A percentile compares a stretch with the other conserved stretches of the same genome.
These are phyloP conservation scores for Platycercus adscitus DNA, from an alignment of 2,113 vertebrate genomes.

Conservation along the genomic window DNA sequence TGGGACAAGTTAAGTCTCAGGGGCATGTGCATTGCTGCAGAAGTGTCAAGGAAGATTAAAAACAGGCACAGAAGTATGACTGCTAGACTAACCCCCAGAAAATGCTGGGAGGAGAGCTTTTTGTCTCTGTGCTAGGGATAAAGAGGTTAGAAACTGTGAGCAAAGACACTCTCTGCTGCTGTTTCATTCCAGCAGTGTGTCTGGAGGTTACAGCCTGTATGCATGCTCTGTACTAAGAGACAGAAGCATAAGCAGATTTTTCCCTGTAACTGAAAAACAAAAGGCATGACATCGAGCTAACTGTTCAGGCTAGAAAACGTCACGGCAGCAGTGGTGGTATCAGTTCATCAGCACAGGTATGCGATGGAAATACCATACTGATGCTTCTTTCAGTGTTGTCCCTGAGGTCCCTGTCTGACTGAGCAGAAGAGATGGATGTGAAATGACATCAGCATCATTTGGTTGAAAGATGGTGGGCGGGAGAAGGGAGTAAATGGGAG, in stretches of 20 bases:
- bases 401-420: not conserved
- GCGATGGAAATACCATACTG: accelerated
- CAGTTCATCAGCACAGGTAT: not conserved
- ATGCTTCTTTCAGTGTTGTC: not conserved
- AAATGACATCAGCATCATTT: not conserved
- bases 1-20: conserved; percentile 18
- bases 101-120: not conserved
- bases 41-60: conserved; percentile 48
- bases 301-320: not conserved
- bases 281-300: not conserved
- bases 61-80: conserved; percentile 1
- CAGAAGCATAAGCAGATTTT: not conserved
- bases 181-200: not conserved
- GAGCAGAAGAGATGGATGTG: not conserved
- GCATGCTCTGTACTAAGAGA: not conserved
- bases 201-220: not conserved
- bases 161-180: not conserved
- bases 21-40: not conserved
- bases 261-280: not conserved
- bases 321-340: accelerated
- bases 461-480: not conserved
- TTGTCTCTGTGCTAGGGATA: not conserved
- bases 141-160: not conserved
- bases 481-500: not conserved
- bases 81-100: not conserved